These are phyloP conservation scores for Argyra leucocephala DNA, from an alignment of 2,888 invertebrate species.

Conservation along the genomic window DNA sequence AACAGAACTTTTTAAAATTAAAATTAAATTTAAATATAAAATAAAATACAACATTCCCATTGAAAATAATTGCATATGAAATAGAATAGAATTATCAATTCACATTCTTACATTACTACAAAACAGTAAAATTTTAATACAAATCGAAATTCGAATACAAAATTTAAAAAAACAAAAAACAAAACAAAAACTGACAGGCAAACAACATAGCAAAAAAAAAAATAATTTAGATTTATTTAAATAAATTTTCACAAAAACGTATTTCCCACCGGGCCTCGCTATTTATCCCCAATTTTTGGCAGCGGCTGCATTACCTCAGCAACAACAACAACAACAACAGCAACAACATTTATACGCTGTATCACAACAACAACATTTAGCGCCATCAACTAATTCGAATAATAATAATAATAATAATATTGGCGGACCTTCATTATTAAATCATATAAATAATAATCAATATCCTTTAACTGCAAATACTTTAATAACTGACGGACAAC, in stretches of 20 bases:
- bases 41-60: no score
- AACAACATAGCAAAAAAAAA: conserved; percentile 16
- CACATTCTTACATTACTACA: no score
- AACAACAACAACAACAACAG: conserved; percentile 19
- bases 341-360: conserved; percentile 22
- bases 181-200: conserved; percentile 9
- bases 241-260: conserved; percentile 30
- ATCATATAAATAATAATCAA: conserved; percentile 10
- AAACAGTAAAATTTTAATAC: no score
- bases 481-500: conserved; percentile 22
- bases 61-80: no score
- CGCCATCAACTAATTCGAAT: background rate
- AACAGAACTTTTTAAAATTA: no score
- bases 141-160: background rate
- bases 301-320: conserved; percentile 22
- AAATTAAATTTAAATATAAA: no score
- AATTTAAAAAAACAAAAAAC: conserved; percentile 8
- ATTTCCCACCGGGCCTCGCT: conserved; percentile 32
- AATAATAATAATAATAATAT: conserved; percentile 11
- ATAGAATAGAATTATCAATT: no score
- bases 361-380: background rate
- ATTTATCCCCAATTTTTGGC: conserved; percentile 31
- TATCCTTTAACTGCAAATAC: conserved; percentile 15
- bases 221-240: conserved; percentile 15
- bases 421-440: conserved; percentile 16